These are phyloP conservation scores for Aphidius ervi DNA, from an alignment of 1,140 invertebrate species.

Conservation along the genomic window DNA sequence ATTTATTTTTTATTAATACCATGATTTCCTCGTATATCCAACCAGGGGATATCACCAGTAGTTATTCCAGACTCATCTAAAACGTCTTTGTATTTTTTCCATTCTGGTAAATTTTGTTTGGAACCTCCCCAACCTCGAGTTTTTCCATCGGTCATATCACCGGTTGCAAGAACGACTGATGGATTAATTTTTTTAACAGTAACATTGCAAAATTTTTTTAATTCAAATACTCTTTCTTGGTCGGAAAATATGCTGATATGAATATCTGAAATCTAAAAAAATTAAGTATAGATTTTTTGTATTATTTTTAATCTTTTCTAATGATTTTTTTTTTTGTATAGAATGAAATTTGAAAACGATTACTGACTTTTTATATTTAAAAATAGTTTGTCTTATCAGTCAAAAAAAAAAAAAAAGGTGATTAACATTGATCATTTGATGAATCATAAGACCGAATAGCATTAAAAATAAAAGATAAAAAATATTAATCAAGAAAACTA, in stretches of 20 bases:
- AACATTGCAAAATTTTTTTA: constrained; percentile 75
- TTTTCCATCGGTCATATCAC: constrained; percentile 90
- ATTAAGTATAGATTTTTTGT: too few relatives aligned
- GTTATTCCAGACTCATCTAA: constrained; percentile 65
- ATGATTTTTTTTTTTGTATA: too few relatives aligned
- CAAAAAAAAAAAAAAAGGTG: too few relatives aligned
- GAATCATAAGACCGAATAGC: too few relatives aligned
- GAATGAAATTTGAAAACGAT: too few relatives aligned
- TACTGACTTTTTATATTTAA: too few relatives aligned
- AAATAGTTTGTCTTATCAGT: too few relatives aligned
- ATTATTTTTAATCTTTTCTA: too few relatives aligned
- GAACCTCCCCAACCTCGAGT: constrained; percentile 74
- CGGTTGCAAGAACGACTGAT: constrained; percentile 76
- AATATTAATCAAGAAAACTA: too few relatives aligned
- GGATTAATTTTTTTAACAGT: constrained; percentile 75
- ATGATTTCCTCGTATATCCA: constrained; percentile 94
- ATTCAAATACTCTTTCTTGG: constrained; percentile 66
- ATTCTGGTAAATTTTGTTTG: constrained; percentile 78
- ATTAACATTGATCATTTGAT: too few relatives aligned
- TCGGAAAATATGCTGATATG: constrained; percentile 86
- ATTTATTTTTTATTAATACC: constrained; percentile 53
- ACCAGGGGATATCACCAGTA: constrained; percentile 69
- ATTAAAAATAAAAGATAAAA: too few relatives aligned
- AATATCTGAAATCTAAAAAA: constrained; percentile 74
- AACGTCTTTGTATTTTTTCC: constrained; percentile 74